Conservation (phyloP, 2,113 vertebrate species). For the Neogobius melanostomus region DNA sequence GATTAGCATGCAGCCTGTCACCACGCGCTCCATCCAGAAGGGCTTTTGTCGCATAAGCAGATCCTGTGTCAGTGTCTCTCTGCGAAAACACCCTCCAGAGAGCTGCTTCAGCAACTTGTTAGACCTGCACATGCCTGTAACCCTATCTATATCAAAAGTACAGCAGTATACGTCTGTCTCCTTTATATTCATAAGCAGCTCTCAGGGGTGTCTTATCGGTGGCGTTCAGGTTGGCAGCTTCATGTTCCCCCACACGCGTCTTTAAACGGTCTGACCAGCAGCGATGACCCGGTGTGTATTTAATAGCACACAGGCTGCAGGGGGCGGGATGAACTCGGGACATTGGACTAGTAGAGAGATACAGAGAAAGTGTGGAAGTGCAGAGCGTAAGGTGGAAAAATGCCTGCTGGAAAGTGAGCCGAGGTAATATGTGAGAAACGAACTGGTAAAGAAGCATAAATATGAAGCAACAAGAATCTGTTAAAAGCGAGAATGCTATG, state of each 20-base stretch:
- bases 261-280: conserved; percentile 20
- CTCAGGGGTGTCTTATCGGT: conserved; percentile 48
- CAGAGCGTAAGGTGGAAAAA: conserved; percentile 10
- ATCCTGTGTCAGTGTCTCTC: conserved; percentile 34
- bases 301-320: conserved; percentile 27
- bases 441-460: not conserved
- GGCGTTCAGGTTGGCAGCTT: conserved; percentile 38
- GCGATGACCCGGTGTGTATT: conserved; percentile 16
- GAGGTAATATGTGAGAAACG: not conserved
- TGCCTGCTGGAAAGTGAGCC: not conserved
- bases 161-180: not conserved
- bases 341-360: not conserved
- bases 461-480: not conserved
- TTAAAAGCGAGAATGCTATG: not conserved
- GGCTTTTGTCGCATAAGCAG: conserved; percentile 44
- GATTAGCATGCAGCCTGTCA: conserved; percentile 54
- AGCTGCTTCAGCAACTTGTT: conserved; percentile 51
- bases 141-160: conserved; percentile 15
- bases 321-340: conserved; percentile 21
- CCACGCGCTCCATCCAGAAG: conserved; percentile 26
- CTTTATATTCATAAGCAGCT: conserved; percentile 54
- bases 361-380: conserved; percentile 2
- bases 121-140: conserved; percentile 5
- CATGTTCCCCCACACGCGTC: conserved; percentile 14
- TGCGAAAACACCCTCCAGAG: conserved; percentile 29